A percentile compares a stretch with the other conserved stretches of the same genome.
These are phyloP conservation scores for Anguilla megastoma DNA, from an alignment of 2,797 vertebrate species.

Conservation along the genomic window DNA sequence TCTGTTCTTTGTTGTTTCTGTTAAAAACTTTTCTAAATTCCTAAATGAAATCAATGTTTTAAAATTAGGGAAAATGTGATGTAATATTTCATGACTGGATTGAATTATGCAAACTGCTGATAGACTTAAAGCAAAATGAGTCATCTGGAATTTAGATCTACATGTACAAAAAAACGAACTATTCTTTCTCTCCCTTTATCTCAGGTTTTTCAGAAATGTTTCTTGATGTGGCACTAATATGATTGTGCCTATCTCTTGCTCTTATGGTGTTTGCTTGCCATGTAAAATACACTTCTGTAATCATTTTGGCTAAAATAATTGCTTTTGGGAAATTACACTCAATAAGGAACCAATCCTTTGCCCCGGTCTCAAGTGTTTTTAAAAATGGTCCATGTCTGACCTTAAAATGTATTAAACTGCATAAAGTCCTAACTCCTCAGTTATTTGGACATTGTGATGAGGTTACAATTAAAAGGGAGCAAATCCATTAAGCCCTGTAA, in stretches of 20 bases:
- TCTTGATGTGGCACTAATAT: too few relatives aligned
- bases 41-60: not conserved
- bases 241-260: too few relatives aligned
- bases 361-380: not conserved
- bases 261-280: not conserved
- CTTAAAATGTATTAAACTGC: not conserved
- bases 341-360: not conserved
- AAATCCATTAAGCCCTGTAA: conserved; percentile 24
- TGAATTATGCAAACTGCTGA: not conserved
- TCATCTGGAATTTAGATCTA: not conserved
- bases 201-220: too few relatives aligned
- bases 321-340: not conserved
- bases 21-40: not conserved
- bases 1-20: not conserved
- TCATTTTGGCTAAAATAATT: not conserved
- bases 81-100: not conserved
- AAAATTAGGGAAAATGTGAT: not conserved
- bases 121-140: not conserved
- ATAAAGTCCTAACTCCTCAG: not conserved
- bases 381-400: not conserved
- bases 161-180: not conserved
- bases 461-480: not conserved
- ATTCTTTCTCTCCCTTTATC: not conserved
- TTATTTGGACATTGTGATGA: conserved; percentile 3
- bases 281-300: not conserved